Percentiles rank a stretch among this genome's conserved stretches.
Evolutionary conservation across 2,888 invertebrate species (phyloP).

Genomic region (Pocota personata): DNA sequence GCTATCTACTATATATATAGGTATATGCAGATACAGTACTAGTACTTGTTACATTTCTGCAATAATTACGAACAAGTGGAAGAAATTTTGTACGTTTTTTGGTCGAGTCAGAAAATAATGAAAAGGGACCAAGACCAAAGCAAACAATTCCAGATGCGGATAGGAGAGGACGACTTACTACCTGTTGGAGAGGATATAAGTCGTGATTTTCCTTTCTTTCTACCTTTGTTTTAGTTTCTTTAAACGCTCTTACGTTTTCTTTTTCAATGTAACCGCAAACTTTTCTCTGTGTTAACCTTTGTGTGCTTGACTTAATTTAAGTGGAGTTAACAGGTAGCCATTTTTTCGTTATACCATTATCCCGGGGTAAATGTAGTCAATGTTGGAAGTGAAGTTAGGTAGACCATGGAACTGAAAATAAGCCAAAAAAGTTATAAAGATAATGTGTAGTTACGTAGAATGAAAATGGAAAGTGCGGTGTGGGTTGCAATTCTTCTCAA

Average conservation of each 20-base stretch:
- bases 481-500: background rate
- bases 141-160: constrained; percentile 19
- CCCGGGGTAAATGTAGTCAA: background rate
- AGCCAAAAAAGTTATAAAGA: background rate
- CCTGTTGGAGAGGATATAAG: constrained; percentile 20
- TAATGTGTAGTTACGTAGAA: background rate
- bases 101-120: background rate
- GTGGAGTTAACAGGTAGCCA: constrained; percentile 38
- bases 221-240: constrained; percentile 17
- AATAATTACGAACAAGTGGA: constrained; percentile 36
- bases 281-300: background rate
- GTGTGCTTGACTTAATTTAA: constrained; percentile 12
- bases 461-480: background rate
- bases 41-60: background rate
- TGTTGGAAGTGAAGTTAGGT: background rate
- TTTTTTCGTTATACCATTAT: background rate
- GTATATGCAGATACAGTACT: background rate
- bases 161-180: background rate
- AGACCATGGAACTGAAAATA: background rate
- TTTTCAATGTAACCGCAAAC: background rate
- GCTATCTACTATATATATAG: too few species aligned
- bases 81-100: background rate
- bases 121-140: background rate
- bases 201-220: constrained; percentile 18
- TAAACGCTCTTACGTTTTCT: background rate